phyloP scores from a whole-genome alignment of 53 echinoderm and acorn worm species.

The Zoroaster sp. region DNA sequence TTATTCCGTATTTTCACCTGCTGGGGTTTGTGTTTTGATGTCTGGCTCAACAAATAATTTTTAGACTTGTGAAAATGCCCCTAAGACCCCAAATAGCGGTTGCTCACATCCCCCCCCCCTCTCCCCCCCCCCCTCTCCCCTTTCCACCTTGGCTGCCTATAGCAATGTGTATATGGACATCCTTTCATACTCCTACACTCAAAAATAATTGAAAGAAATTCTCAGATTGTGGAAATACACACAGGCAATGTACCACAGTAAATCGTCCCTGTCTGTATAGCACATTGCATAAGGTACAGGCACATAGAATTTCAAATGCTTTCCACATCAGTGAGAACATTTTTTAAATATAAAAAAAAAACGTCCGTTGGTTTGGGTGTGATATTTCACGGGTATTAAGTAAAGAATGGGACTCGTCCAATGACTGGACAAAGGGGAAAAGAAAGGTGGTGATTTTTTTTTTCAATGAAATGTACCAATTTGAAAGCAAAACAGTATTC shows the following conservation, averaged over 20 bases:
- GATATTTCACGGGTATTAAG: background rate
- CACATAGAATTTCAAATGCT: background rate
- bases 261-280: background rate
- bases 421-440: background rate
- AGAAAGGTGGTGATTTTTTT: background rate
- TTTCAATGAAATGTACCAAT: background rate
- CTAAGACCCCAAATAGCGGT: no score
- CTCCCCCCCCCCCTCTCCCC: no score
- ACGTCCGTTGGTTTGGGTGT: background rate
- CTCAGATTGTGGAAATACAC: background rate
- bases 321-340: background rate
- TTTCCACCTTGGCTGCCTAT: no score
- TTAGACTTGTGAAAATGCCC: background rate
- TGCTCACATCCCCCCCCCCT: no score
- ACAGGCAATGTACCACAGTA: background rate
- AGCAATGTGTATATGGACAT: no score
- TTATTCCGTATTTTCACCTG: background rate
- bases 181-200: no score
- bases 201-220: no score
- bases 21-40: background rate
- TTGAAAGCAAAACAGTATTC: constrained; percentile 21
- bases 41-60: background rate
- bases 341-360: background rate
- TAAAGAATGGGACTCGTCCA: background rate
- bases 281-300: background rate